A percentile compares a stretch with the other conserved stretches of the same genome.
Conservation (phyloP, 2,797 vertebrate genomes). For the Pantherophis vulpinus region DNA sequence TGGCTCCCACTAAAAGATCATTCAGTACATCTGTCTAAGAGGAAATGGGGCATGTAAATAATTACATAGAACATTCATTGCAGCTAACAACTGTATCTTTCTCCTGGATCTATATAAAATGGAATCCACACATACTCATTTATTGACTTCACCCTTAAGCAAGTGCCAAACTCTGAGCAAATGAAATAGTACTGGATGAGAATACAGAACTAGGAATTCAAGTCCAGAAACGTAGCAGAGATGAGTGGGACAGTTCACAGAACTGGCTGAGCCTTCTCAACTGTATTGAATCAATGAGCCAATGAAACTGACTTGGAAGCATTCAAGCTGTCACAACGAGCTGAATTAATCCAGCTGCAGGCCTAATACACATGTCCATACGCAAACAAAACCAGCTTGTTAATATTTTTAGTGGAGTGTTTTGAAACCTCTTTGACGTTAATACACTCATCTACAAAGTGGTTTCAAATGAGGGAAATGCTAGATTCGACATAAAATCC, state of each 20-base stretch:
- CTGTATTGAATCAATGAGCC: constrained; percentile 26
- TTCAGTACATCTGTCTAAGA: constrained; percentile 40
- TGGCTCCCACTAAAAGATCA: constrained; percentile 22
- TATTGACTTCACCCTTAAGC: constrained; percentile 65
- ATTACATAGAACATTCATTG: constrained; percentile 53
- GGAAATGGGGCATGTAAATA: constrained; percentile 45
- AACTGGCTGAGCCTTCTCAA: constrained; percentile 40
- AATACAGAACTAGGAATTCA: constrained; percentile 33
- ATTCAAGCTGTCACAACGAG: constrained; percentile 1
- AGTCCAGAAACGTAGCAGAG: constrained; percentile 41
- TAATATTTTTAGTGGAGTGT: background rate
- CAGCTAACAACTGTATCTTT: constrained; percentile 60
- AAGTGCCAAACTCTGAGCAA: constrained; percentile 52
- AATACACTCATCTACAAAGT: background rate
- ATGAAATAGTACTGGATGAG: constrained; percentile 43
- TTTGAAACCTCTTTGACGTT: background rate
- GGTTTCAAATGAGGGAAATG: background rate
- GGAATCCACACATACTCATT: constrained; percentile 61
- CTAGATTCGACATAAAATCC: background rate
- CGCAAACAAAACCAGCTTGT: constrained; percentile 1
- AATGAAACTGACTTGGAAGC: constrained; percentile 27
- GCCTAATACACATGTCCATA: background rate
- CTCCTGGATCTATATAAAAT: constrained; percentile 61
- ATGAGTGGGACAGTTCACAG: constrained; percentile 25
- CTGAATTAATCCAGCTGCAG: constrained; percentile 35